Percentiles rank a stretch among this genome's conserved stretches.
Conservation (phyloP, 2,888 invertebrate genomes). For the Yponomeuta cagnagella region DNA sequence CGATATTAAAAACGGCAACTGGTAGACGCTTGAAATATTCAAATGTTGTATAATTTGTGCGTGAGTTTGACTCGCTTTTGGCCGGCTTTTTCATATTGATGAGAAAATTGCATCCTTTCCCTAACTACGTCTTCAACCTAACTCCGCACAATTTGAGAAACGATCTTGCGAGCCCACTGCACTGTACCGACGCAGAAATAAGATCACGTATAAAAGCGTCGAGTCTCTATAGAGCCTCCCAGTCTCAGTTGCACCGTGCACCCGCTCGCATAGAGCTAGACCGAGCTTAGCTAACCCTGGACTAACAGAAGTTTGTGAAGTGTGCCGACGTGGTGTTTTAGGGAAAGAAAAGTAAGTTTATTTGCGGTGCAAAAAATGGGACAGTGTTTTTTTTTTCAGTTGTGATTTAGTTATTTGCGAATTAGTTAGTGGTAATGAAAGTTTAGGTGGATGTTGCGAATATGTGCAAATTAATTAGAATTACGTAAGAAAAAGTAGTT, state of each 20-base stretch:
- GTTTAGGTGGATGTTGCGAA: too few species aligned
- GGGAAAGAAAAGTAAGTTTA: constrained; percentile 7
- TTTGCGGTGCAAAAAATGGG: not conserved
- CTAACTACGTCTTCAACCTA: not conserved
- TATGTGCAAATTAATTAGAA: too few species aligned
- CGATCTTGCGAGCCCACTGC: constrained; percentile 2
- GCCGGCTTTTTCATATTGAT: not conserved
- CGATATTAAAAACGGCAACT: too few species aligned
- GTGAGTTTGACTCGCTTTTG: too few species aligned
- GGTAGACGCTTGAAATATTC: too few species aligned
- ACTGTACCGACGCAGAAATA: constrained; percentile 15
- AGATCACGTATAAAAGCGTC: constrained; percentile 17
- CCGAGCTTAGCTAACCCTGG: constrained; percentile 1
- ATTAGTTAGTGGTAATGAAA: too few species aligned
- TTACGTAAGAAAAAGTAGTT: too few species aligned
- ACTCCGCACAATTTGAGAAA: constrained; percentile 10
- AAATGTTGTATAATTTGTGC: too few species aligned
- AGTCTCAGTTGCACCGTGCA: constrained; percentile 9
- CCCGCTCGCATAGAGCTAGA: constrained; percentile 8
- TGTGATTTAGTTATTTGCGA: too few species aligned
- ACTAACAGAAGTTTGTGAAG: not conserved
- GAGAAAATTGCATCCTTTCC: not conserved
- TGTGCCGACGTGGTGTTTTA: not conserved
- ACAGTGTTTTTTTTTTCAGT: constrained; percentile 1
- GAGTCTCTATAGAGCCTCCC: constrained; percentile 10